Base-by-base conservation (phyloP, 1,140 invertebrate genomes). In the Drosophila equinoxialis region DNA sequence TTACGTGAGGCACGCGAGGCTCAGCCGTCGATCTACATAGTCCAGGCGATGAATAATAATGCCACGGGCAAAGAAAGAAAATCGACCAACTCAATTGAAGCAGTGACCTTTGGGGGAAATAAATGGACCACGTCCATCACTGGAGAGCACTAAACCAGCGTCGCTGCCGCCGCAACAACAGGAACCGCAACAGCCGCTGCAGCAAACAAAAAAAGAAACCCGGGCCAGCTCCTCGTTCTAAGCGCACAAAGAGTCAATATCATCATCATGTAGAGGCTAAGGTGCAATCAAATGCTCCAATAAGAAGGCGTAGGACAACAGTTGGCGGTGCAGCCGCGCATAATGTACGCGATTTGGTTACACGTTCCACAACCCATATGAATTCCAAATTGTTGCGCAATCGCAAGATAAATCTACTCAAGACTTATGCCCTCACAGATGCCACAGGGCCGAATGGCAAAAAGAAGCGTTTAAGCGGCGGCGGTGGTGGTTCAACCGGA, bases 1-100 rank as follows among this genome's bases (percentile, higher is more conserved):
- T 65, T 91, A 65, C 79, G 80, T 14, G 71, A 79, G 59, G 77
- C 90, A 20, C 90, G 90, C 17, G 79, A 90, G 60, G 62, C 79
- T 1, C 86, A 91, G 60, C 90, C 90, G 1, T 81, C 81, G 30
- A 91, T 91, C 14, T 91, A 79, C 57, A 91, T 91, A 42, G 85
- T 91, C 7, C 60, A 91, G 71, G 57, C 90, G 0, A 57, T 82
- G 30, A 74, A 74, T 20, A 77, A 74, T 17, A 75, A 89, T 65
- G 65, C 61, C 11, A 37, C 48, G 8, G 10, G 51, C 17, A 14
- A 6, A 1, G 10, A 42, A n/a, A 42, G 13, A 4, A 35, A 11
- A 6, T 5, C 41, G 1, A 26, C 41, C 42, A 20, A 30, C 23
- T 33, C 61, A 57, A 17, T 42, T n/a, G 67, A 60, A 3, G 4